Conservation (phyloP, 2,888 invertebrate species). For the Diaperis boleti region DNA sequence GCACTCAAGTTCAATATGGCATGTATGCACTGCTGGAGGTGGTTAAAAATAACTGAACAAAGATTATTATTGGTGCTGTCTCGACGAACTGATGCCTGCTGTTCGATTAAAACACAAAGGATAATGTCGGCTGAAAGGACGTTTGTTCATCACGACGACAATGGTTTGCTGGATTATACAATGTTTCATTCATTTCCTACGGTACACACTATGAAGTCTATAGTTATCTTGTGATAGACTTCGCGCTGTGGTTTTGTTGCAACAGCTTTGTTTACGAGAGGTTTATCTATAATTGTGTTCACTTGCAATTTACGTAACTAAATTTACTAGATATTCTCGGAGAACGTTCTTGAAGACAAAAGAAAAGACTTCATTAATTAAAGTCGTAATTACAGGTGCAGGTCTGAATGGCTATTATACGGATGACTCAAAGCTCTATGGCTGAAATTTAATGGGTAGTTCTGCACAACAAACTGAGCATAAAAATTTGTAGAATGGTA, state of each 20-base stretch:
- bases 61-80: constrained; percentile 18
- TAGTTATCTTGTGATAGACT: not conserved
- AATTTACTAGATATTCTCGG: not conserved
- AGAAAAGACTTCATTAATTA: not conserved
- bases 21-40: constrained; percentile 9
- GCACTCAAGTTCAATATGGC: not conserved
- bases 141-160: constrained; percentile 12
- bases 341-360: not conserved
- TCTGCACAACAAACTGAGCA: no score
- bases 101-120: constrained; percentile 25
- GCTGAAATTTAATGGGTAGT: no score
- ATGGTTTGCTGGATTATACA: constrained; percentile 1
- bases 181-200: constrained; percentile 14
- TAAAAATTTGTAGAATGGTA: no score
- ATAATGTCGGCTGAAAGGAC: constrained; percentile 17
- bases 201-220: not conserved
- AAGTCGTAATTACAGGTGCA: not conserved
- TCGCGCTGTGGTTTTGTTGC: not conserved
- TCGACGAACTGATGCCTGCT: constrained; percentile 18
- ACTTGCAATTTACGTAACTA: not conserved
- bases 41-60: constrained; percentile 14
- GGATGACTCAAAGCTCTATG: no score
- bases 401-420: no score
- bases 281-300: not conserved
- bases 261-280: not conserved